Evolutionary conservation across 2,888 invertebrate species (phyloP).

Genomic region (Drosophila phalerata): DNA sequence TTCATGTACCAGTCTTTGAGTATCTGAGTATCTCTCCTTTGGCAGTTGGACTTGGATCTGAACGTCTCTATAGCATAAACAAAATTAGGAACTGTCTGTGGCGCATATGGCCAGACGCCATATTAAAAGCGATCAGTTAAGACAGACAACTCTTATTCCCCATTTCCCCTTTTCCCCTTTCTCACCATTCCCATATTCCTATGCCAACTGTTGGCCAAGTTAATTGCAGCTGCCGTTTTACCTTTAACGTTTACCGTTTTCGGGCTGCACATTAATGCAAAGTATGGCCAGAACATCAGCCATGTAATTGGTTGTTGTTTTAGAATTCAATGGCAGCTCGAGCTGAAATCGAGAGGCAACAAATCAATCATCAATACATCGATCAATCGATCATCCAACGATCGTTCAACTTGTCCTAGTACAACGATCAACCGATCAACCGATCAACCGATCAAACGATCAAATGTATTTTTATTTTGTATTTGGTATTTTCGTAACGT

Average conservation of each 20-base stretch:
- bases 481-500: background rate
- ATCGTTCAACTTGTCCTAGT: conserved; percentile 48
- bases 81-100: conserved; percentile 62
- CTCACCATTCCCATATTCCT: too few relatives aligned
- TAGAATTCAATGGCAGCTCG: conserved; percentile 29
- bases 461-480: conserved; percentile 16
- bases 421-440: conserved; percentile 38
- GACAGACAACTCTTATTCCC: background rate
- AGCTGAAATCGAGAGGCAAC: conserved; percentile 43
- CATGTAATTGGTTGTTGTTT: conserved; percentile 42
- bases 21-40: background rate
- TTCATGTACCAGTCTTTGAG: conserved; percentile 33
- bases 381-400: conserved; percentile 66
- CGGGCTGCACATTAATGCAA: conserved; percentile 57
- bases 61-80: conserved; percentile 63
- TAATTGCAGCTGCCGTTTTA: conserved; percentile 63
- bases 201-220: conserved; percentile 18
- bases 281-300: conserved; percentile 33
- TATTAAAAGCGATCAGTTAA: conserved; percentile 50
- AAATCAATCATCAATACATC: conserved; percentile 79
- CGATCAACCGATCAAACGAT: too few relatives aligned
- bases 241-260: conserved; percentile 49
- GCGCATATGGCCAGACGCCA: conserved; percentile 71
- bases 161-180: too few relatives aligned
- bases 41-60: conserved; percentile 22